Evolutionary conservation across 2,797 vertebrate genomes (phyloP).

Genomic region (Enteromius afrohamiltoni): DNA sequence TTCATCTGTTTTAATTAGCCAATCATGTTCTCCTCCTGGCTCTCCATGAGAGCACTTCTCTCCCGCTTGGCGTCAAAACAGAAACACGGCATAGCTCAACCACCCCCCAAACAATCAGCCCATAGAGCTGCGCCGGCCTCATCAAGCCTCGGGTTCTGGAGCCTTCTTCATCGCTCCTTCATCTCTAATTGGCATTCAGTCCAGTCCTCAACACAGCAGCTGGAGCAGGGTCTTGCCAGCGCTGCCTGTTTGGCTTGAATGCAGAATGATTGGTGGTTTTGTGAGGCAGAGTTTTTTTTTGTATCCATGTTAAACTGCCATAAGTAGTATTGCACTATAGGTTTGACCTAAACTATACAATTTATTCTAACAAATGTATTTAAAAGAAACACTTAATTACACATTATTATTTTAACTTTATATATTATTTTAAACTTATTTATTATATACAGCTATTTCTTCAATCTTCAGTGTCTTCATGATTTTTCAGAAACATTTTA

Average conservation of each 20-base stretch:
- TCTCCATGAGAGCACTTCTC: constrained; percentile 44
- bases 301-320: neutral
- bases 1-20: constrained; percentile 57
- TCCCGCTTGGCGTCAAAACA: constrained; percentile 33
- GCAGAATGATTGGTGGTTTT: constrained; percentile 27
- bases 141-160: constrained; percentile 27
- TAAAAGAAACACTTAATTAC: too few species aligned
- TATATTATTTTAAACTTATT: neutral
- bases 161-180: constrained; percentile 33
- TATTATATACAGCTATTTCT: neutral
- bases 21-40: constrained; percentile 43
- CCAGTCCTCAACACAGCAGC: constrained; percentile 22
- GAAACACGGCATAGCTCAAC: constrained; percentile 21
- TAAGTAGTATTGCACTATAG: neutral
- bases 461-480: neutral
- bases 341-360: neutral
- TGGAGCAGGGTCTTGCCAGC: constrained; percentile 26
- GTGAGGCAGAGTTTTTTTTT: neutral
- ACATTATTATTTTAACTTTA: too few species aligned
- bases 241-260: constrained; percentile 33
- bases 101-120: constrained; percentile 23
- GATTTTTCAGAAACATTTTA: neutral
- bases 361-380: too few species aligned
- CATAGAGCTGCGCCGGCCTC: neutral
- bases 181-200: constrained; percentile 51